Conservation (phyloP, 2,113 vertebrate genomes). For the Datnioides undecimradiatus region DNA sequence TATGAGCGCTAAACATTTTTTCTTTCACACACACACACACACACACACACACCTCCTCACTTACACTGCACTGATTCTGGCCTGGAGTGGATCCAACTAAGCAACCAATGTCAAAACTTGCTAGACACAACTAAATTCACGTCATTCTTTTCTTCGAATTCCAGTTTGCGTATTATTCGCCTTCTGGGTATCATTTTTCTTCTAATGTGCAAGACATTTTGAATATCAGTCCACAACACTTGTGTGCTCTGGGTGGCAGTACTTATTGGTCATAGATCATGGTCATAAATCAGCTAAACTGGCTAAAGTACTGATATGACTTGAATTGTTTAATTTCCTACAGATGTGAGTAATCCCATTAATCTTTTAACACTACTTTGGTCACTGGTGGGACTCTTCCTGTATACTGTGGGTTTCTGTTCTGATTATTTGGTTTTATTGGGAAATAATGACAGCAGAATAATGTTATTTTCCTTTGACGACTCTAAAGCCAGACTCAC, state of each 20-base stretch:
- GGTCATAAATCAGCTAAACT: not conserved
- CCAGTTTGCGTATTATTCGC: slow-evolving; percentile 10
- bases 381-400: not conserved
- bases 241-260: too few species aligned
- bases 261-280: too few species aligned
- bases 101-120: not conserved
- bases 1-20: slow-evolving; percentile 27
- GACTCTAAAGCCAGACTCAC: not conserved
- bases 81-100: not conserved
- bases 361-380: not conserved
- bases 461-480: not conserved
- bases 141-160: slow-evolving; percentile 7
- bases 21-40: not conserved
- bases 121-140: slow-evolving; percentile 1
- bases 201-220: too few species aligned
- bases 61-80: not conserved
- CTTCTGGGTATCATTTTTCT: not conserved
- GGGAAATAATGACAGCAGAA: not conserved
- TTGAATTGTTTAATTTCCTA: not conserved
- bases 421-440: not conserved
- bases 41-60: not conserved
- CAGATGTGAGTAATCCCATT: not conserved
- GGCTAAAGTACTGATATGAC: too few species aligned
- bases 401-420: not conserved
- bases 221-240: not conserved